These are phyloP conservation scores for Albula glossodonta DNA, from an alignment of 2,113 vertebrate genomes.

Conservation along the genomic window DNA sequence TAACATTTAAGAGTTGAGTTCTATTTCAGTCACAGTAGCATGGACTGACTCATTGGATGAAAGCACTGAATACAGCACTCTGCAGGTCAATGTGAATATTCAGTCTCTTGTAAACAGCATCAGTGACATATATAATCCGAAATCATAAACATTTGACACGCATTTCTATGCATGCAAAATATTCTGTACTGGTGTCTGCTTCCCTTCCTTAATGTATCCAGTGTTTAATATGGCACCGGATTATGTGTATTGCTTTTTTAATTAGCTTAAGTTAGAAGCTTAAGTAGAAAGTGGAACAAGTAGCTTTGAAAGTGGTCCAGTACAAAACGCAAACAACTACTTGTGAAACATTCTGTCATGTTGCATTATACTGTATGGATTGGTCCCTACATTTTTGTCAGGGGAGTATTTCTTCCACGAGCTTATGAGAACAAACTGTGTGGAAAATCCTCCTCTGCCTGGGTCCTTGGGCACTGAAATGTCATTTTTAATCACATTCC, in stretches of 20 bases:
- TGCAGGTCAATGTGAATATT: no score
- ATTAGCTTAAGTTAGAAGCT: constrained; percentile 64
- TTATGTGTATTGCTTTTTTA: constrained; percentile 65
- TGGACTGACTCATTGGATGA: no score
- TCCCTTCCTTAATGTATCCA: constrained; percentile 26
- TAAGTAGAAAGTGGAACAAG: constrained; percentile 68
- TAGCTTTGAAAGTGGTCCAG: constrained; percentile 71
- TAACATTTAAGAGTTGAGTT: no score
- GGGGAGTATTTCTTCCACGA: constrained; percentile 68
- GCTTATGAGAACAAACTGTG: constrained; percentile 68
- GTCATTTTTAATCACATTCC: constrained; percentile 69
- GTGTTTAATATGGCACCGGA: constrained; percentile 62
- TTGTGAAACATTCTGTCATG: constrained; percentile 26
- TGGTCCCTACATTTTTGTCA: constrained; percentile 57
- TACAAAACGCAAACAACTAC: constrained; percentile 52
- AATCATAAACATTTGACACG: no score
- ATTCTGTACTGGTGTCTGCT: neutral
- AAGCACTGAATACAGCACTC: no score
- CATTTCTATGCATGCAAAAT: neutral
- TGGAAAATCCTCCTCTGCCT: constrained; percentile 64
- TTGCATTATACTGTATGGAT: constrained; percentile 54
- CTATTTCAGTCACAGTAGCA: no score
- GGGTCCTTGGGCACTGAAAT: constrained; percentile 58
- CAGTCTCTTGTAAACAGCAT: no score
- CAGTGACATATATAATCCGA: no score